Base-by-base conservation (phyloP, 2,113 vertebrate species). In the Bujurquina vittata region DNA sequence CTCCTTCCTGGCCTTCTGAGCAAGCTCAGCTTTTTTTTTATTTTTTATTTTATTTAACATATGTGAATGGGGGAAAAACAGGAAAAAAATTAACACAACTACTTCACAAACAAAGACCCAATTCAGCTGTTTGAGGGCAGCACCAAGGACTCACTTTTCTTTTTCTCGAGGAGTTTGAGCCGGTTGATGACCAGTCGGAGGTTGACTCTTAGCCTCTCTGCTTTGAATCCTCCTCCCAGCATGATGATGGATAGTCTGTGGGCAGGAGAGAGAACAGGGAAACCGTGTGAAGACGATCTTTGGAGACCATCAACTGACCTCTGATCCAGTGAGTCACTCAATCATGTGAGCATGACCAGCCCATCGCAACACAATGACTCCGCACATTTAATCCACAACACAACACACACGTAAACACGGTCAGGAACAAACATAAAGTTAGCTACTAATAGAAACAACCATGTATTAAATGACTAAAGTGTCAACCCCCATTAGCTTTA, bases 81-180 rank as follows among this genome's bases (percentile, higher is more conserved):
- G 3, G 4, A 20, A n/a, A 4, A 7, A 20, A 4, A 15, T n/a
- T 0, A 55, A 55, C 5, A 75, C 2, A 54, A n/a, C 67, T 12
- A 75, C 3, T 33, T 22, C 59, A 75, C 12, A 40, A 72, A 72
- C 31, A 80, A 35, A 9, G n/a, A 29, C 3, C 56, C 60, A 76
- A 8, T 60, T 31, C 10, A 57, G 10, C 10, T 54, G 11, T 15
- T 12, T 10, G 10, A 63, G 18, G 35, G 2, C 3, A 60, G 18
- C 17, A 31, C 1, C 5, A 0, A 29, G 12, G 1, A 96, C 98
- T 97, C 91, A 99, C 98, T 98, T 94, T 99, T 99, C 95, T 99
- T 99, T 88, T 99, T 99, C 95, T 99, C 98, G n/a, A 99, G 90
- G 20, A 99, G 95, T 85, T 99, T 99, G 73, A 99, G 97, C 55